Percentiles rank a stretch among this genome's conserved stretches.
phyloP scores from a whole-genome alignment of 2,113 vertebrate genomes.

The Recurvirostra avosetta region DNA sequence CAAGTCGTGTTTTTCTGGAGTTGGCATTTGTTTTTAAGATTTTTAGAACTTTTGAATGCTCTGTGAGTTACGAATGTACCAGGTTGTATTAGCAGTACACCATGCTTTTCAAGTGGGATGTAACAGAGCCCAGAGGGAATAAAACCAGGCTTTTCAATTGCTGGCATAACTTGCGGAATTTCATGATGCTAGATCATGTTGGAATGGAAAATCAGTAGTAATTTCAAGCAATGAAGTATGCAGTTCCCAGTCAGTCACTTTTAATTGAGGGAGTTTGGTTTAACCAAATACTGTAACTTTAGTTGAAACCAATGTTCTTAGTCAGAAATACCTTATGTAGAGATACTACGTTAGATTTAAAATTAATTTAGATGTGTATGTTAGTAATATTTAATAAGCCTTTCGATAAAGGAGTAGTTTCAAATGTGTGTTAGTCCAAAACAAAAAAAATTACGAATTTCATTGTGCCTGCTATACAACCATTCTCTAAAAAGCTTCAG shows the following conservation, averaged over 20 bases:
- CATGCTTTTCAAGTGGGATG: background rate
- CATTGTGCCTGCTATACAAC: background rate
- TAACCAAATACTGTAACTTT: background rate
- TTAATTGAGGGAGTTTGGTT: background rate
- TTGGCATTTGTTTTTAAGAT: background rate
- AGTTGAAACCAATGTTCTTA: background rate
- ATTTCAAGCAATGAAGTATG: background rate
- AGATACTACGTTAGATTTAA: background rate
- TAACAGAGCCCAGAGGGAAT: background rate
- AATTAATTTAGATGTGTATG: background rate
- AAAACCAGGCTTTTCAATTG: fast-evolving
- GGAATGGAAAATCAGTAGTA: background rate
- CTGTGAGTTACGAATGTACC: background rate
- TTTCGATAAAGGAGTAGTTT: background rate
- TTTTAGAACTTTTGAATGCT: background rate
- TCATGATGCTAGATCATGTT: background rate
- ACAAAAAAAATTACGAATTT: background rate
- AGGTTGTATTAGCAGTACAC: background rate
- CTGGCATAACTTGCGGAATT: background rate
- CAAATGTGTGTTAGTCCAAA: background rate
- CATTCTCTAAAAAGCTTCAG: background rate
- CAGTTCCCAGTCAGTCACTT: background rate
- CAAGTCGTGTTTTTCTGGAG: background rate
- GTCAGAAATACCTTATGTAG: background rate
- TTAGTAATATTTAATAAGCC: background rate